These are phyloP conservation scores for Scleropages formosus DNA, from an alignment of 2,797 vertebrate genomes.

Conservation along the genomic window DNA sequence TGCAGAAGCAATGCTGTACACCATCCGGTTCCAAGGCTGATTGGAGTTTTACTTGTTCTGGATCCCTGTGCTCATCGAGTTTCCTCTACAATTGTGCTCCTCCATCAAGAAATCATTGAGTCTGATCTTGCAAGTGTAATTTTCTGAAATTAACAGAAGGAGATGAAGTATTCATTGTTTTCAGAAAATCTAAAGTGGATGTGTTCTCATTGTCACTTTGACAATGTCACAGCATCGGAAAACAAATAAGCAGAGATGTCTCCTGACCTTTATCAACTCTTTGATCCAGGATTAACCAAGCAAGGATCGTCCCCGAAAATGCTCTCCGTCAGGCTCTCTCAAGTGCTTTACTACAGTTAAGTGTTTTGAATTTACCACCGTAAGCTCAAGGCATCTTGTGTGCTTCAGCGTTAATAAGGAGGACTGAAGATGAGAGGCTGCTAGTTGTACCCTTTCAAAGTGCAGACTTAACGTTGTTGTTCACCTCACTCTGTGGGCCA, in stretches of 20 bases:
- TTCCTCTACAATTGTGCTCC: neutral
- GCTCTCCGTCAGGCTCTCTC: slow-evolving; percentile 4
- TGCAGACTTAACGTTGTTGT: neutral
- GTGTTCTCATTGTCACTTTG: neutral
- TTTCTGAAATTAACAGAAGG: neutral
- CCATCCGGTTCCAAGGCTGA: neutral
- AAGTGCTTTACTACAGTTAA: neutral
- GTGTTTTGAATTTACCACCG: neutral
- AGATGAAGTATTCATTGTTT: neutral
- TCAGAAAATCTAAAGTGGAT: neutral
- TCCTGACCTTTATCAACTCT: neutral
- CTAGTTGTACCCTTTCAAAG: neutral
- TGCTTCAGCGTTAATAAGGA: neutral
- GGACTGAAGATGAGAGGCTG: slow-evolving; percentile 8
- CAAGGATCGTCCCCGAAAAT: neutral
- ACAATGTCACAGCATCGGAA: neutral
- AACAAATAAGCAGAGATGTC: slow-evolving; percentile 4
- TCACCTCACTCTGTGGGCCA: neutral
- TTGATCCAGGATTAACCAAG: slow-evolving; percentile 1
- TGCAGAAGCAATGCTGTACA: neutral
- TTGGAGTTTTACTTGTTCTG: neutral
- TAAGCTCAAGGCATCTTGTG: neutral
- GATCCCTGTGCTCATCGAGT: neutral
- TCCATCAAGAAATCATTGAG: neutral
- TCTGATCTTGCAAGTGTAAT: neutral